These are phyloP conservation scores for Drosophila melanocephala DNA, from an alignment of 2,888 invertebrate species.

Conservation along the genomic window DNA sequence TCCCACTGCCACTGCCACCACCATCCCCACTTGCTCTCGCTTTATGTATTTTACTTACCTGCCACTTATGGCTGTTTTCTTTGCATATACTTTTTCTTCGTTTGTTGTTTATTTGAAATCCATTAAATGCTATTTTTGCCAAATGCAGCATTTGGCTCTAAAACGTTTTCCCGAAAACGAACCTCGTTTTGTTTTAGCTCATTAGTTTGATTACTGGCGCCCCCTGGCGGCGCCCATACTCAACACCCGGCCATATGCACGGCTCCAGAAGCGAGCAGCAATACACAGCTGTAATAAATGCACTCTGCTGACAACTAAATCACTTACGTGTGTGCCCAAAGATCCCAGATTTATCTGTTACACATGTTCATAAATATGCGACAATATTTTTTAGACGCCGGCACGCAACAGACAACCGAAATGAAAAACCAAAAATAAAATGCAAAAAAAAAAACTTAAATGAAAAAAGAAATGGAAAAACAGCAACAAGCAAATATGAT, in stretches of 20 bases:
- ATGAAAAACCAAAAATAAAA: slow-evolving; percentile 5
- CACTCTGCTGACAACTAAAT: slow-evolving; percentile 81
- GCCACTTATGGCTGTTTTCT: slow-evolving; percentile 40
- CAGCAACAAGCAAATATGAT: slow-evolving; percentile 52
- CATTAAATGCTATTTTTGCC: slow-evolving; percentile 85
- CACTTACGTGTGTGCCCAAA: slow-evolving; percentile 71
- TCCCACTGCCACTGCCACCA: not conserved
- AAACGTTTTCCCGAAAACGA: slow-evolving; percentile 21
- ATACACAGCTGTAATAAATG: slow-evolving; percentile 76
- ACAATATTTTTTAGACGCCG: slow-evolving; percentile 73
- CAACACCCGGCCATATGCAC: slow-evolving; percentile 6
- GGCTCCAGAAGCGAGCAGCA: slow-evolving; percentile 31
- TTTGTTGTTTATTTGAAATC: slow-evolving; percentile 75
- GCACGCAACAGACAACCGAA: slow-evolving; percentile 19
- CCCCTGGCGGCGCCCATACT: slow-evolving; percentile 44
- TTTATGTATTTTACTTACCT: slow-evolving; percentile 31
- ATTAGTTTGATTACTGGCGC: slow-evolving; percentile 80
- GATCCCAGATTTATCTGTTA: slow-evolving; percentile 76
- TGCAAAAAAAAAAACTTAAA: slow-evolving; percentile 1
- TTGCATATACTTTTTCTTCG: slow-evolving; percentile 2
- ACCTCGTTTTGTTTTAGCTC: slow-evolving; percentile 51
- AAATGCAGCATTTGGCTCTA: slow-evolving; percentile 38
- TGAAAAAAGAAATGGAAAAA: not conserved
- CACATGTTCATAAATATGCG: slow-evolving; percentile 82
- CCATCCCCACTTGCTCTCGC: not conserved